Evolutionary conservation across 2,113 vertebrate genomes (phyloP).

Genomic region (Natator depressus): DNA sequence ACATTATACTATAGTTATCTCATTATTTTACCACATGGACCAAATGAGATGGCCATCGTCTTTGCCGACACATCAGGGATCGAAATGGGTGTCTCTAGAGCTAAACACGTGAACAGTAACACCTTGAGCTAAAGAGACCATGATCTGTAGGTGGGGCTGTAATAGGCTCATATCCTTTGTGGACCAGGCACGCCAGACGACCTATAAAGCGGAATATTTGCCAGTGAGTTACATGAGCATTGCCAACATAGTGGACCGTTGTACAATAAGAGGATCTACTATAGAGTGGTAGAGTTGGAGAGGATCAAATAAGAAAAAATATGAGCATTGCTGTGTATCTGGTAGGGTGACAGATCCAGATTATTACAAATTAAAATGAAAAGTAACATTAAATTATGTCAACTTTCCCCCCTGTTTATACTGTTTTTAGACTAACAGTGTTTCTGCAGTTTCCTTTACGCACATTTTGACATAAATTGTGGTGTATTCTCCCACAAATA

Average conservation of each 20-base stretch:
- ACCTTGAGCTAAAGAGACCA: background rate
- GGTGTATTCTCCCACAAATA: background rate
- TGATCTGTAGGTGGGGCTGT: background rate
- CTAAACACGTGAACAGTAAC: background rate
- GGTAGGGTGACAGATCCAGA: background rate
- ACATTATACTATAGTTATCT: background rate
- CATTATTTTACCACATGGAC: background rate
- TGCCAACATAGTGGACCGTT: background rate
- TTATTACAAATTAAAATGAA: background rate
- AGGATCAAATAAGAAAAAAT: background rate
- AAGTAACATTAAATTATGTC: background rate
- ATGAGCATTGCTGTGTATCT: background rate
- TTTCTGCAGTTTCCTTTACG: background rate
- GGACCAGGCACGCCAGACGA: background rate
- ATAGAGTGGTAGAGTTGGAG: background rate
- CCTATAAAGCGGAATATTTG: background rate
- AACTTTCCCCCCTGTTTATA: background rate
- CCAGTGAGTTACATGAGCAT: background rate
- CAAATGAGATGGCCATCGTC: background rate
- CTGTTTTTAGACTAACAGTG: background rate
- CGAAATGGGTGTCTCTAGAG: background rate
- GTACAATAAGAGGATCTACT: background rate
- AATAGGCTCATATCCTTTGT: background rate
- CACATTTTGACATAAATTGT: background rate
- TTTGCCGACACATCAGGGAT: background rate